Conservation (phyloP, 2,113 vertebrate genomes). For the Capricornis sumatraensis region DNA sequence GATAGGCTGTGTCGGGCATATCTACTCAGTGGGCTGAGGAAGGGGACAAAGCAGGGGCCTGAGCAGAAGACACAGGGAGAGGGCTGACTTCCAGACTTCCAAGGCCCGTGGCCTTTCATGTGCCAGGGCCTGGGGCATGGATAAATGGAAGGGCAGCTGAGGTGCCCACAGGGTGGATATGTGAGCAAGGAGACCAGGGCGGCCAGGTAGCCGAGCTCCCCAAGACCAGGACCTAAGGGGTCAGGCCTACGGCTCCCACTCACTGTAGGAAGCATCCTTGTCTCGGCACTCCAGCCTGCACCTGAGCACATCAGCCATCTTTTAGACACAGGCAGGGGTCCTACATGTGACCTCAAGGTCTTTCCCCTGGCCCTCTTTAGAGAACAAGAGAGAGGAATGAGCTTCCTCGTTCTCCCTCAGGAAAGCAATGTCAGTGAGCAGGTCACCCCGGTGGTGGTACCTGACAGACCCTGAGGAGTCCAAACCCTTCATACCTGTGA, state of each 20-base stretch:
- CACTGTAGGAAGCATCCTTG: rapidly evolving
- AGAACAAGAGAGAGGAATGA: not conserved
- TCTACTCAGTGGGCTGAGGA: not conserved
- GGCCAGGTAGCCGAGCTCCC: not conserved
- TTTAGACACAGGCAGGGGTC: not conserved
- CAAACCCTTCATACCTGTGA: not conserved
- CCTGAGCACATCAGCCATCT: not conserved
- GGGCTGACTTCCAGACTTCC: not conserved
- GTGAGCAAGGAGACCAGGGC: not conserved
- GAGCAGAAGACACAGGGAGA: not conserved
- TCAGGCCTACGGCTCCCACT: not conserved
- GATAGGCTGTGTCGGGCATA: not conserved
- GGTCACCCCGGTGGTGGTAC: rapidly evolving
- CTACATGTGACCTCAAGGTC: not conserved
- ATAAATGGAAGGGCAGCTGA: not conserved
- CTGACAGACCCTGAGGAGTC: not conserved
- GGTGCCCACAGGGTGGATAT: not conserved
- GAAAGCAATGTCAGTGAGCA: not conserved
- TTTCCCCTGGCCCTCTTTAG: not conserved
- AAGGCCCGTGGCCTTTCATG: not conserved
- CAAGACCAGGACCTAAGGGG: too few species aligned
- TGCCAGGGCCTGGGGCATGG: not conserved
- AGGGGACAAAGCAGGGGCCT: not conserved
- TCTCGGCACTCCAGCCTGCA: not conserved
- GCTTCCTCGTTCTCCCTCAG: not conserved